These are phyloP conservation scores for Drosophila triauraria DNA, from an alignment of 1,140 invertebrate genomes.

Conservation along the genomic window DNA sequence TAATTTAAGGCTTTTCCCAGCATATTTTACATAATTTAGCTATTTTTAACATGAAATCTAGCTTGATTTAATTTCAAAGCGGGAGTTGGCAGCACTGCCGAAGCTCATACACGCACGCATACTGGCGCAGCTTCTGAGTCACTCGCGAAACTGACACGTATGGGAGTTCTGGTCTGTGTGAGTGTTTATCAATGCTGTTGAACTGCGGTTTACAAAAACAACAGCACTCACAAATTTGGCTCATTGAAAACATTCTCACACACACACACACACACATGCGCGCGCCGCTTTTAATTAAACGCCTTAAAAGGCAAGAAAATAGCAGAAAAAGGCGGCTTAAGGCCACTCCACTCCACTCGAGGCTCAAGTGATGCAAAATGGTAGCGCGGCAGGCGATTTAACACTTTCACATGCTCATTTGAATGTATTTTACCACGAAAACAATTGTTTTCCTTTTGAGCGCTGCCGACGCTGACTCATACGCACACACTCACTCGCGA, in stretches of 20 bases:
- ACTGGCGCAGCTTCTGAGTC: constrained; percentile 33
- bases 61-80: background rate
- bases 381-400: constrained; percentile 4
- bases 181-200: constrained; percentile 58
- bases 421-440: constrained; percentile 1
- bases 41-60: background rate
- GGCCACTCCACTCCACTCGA: constrained; percentile 15
- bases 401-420: constrained; percentile 9
- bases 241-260: constrained; percentile 53
- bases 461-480: constrained; percentile 51
- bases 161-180: constrained; percentile 30
- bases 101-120: constrained; percentile 23
- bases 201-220: constrained; percentile 55
- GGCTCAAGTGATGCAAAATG: constrained; percentile 16
- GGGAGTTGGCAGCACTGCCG: background rate
- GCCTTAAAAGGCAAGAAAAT: constrained; percentile 54
- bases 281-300: constrained; percentile 34
- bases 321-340: constrained; percentile 29
- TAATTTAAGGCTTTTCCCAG: too few relatives aligned
- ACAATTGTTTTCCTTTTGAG: constrained; percentile 39
- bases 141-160: constrained; percentile 43
- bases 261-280: constrained; percentile 12
- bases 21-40: background rate
- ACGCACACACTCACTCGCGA: constrained; percentile 23
- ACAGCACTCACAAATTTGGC: constrained; percentile 25